phyloP scores from a whole-genome alignment of 53 echinoderm and acorn worm species.

The Mesocentrotus franciscanus region DNA sequence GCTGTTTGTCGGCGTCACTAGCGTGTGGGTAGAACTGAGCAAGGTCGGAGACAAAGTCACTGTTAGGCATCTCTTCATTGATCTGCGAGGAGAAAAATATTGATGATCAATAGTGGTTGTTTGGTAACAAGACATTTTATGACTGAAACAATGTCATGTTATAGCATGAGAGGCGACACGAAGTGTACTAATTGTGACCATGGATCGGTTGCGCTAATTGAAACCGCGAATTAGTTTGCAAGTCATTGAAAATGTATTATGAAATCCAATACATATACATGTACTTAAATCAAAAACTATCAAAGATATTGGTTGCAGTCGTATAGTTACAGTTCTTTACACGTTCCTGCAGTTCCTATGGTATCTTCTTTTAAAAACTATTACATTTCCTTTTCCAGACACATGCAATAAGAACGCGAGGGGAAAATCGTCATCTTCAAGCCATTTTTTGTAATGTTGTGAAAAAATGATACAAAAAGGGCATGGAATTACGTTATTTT shows the following conservation, averaged over 20 bases:
- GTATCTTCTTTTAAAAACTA: not conserved
- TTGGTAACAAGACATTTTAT: not conserved
- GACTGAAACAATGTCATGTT: not conserved
- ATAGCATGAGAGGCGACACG: not conserved
- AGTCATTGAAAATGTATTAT: not conserved
- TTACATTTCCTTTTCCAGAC: not conserved
- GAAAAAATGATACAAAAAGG: no score
- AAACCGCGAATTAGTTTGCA: not conserved
- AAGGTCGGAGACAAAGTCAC: constrained; percentile 80
- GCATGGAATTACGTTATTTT: not conserved
- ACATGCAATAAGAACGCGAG: not conserved
- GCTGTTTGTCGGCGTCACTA: constrained; percentile 74
- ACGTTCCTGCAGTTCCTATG: not conserved
- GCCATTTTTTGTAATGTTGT: not conserved
- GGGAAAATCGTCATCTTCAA: not conserved
- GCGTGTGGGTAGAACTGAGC: constrained; percentile 89
- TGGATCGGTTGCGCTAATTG: not conserved
- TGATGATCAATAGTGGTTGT: constrained; percentile 14
- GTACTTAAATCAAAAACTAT: not conserved
- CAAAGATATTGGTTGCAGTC: not conserved
- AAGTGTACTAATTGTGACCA: not conserved
- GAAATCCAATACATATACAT: not conserved
- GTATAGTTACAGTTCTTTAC: not conserved
- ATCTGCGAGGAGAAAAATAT: constrained; percentile 62
- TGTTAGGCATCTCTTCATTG: constrained; percentile 71